Evolutionary conservation across 2,797 vertebrate species (phyloP), one percentile per base, ranked within the genome.

Genomic region (Hylomyscus alleni): DNA sequence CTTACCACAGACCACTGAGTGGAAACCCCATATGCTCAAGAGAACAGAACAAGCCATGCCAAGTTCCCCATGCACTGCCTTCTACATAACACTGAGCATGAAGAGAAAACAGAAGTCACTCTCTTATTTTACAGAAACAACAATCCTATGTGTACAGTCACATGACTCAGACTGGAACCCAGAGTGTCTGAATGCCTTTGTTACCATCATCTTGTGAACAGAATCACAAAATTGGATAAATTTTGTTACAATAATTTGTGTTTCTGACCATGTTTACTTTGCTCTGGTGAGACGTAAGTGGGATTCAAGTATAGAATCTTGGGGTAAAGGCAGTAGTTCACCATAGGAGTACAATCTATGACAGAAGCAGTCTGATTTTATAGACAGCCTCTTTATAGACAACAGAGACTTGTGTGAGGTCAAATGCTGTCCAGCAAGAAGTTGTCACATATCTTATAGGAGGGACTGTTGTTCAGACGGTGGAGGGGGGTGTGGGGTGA

Each of bases 161-260:
- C 24, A 11, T 7, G 7, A 2, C 34, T 47, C 69, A 19, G 15
- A 67, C 37, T 86, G 47, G 52, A 75, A 52, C 58, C 22, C 34
- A 77, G 31, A 73, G 93, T 50, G 17, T 50, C 15, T 44, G 40
- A 34, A 76, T 54, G n/a, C 34, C 34, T 87, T 80, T 75, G 40
- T 65, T 26, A 17, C 19, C 73, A 26, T 29, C 54, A 24, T n/a
- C 20, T 52, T 60, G 78, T 44, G 60, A 91, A 89, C 34, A 82
- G 10, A 20, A 77, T 90, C 83, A 56, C 9, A 44, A 77, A 73
- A 52, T 37, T 40, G 29, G 24, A 8, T 50, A 8, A 9, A 29
- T 86, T 92, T 44, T 37, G 31, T 34, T 92, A 72, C 22, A 26
- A 85, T 34, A 90, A 81, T 24, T 62, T 87, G 60, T 31, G 34